These are phyloP conservation scores for Cydia fagiglandana DNA, from an alignment of 1,140 invertebrate species.

Conservation along the genomic window DNA sequence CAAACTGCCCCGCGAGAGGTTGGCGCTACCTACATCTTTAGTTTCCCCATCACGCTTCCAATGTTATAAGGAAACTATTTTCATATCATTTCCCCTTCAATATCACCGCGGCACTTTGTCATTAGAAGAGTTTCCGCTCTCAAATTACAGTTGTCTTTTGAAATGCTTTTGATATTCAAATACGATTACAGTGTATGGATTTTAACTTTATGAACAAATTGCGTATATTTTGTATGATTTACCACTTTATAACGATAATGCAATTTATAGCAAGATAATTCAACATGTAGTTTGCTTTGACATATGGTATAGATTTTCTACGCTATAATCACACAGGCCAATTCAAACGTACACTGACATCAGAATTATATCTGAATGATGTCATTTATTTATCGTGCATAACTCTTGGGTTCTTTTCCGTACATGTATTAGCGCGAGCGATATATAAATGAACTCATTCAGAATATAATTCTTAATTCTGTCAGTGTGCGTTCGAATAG, in stretches of 20 bases:
- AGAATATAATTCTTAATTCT: too few species aligned
- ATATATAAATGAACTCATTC: too few species aligned
- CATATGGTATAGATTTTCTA: too few species aligned
- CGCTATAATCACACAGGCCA: too few species aligned
- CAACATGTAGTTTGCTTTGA: not conserved
- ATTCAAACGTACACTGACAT: too few species aligned
- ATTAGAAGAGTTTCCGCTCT: slow-evolving; percentile 42
- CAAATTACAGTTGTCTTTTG: slow-evolving; percentile 47
- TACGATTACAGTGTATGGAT: slow-evolving; percentile 5
- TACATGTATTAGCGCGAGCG: too few species aligned
- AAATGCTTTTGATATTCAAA: slow-evolving; percentile 46
- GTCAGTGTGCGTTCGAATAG: too few species aligned
- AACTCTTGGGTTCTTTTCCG: too few species aligned
- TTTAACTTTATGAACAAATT: not conserved
- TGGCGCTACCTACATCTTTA: slow-evolving; percentile 28
- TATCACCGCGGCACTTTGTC: slow-evolving; percentile 38
- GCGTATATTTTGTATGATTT: not conserved
- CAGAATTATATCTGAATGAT: too few species aligned
- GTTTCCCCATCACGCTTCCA: slow-evolving; percentile 35
- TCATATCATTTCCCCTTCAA: slow-evolving; percentile 43
- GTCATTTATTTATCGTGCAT: too few species aligned
- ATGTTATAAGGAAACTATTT: slow-evolving; percentile 46
- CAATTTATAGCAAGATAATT: slow-evolving; percentile 7
- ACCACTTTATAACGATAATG: not conserved
- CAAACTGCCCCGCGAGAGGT: not conserved